phyloP scores from a whole-genome alignment of 2,113 vertebrate species.

The Reinhardtius hippoglossoides region DNA sequence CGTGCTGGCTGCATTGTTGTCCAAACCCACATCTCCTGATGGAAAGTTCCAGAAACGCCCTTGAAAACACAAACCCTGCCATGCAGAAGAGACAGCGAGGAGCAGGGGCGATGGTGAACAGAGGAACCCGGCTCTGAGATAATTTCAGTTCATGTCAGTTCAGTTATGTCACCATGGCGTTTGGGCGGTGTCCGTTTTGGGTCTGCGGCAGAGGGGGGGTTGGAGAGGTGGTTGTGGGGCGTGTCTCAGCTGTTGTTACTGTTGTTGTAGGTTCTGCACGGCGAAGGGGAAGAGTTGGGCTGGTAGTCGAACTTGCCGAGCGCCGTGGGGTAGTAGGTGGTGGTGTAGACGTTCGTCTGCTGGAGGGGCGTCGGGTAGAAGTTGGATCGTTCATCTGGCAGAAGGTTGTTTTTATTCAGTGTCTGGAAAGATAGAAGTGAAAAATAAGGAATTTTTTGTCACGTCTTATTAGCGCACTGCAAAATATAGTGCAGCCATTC shows the following conservation, averaged over 20 bases:
- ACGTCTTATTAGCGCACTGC: no score
- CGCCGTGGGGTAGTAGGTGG: conserved; percentile 95
- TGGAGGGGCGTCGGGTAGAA: conserved; percentile 91
- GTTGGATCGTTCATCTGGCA: conserved; percentile 95
- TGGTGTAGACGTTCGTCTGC: conserved; percentile 98
- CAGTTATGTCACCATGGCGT: conserved; percentile 37
- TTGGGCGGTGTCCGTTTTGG: conserved; percentile 12
- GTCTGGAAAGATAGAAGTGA: conserved; percentile 83
- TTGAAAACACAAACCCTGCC: conserved; percentile 51
- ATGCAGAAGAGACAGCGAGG: conserved; percentile 40
- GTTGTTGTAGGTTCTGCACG: conserved; percentile 95
- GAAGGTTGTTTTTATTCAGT: conserved; percentile 98
- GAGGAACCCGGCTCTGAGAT: conserved; percentile 30
- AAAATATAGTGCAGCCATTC: no score
- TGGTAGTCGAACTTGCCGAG: conserved; percentile 96
- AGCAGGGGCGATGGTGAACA: conserved; percentile 18
- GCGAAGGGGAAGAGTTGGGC: conserved; percentile 93
- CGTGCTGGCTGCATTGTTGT: conserved; percentile 38
- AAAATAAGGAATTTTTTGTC: not conserved
- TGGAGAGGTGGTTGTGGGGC: conserved; percentile 1
- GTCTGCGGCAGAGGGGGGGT: conserved; percentile 16
- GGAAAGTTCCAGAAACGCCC: conserved; percentile 60
- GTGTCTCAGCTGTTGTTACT: conserved; percentile 94
- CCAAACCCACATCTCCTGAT: conserved; percentile 30
- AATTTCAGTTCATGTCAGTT: conserved; percentile 33